Percentiles rank a stretch among this genome's conserved stretches.
Conservation (phyloP, 2,113 vertebrate species). For the Syrrhaptes paradoxus region DNA sequence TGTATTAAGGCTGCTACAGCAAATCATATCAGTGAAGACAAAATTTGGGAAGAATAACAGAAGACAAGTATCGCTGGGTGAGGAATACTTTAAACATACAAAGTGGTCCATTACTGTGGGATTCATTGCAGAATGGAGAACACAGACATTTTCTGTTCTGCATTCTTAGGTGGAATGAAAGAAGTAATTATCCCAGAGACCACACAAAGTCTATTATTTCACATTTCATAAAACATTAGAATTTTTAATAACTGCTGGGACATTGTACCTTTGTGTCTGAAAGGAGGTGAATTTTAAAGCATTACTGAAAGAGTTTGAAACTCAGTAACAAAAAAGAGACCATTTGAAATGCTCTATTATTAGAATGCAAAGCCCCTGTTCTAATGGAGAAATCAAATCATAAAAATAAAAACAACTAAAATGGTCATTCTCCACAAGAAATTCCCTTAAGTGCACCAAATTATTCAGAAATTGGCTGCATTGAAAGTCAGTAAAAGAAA, state of each 20-base stretch:
- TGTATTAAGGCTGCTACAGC: background rate
- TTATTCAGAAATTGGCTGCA: background rate
- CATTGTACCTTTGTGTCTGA: background rate
- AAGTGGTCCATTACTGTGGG: background rate
- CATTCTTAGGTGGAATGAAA: background rate
- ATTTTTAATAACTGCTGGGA: slow-evolving; percentile 12
- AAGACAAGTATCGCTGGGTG: background rate
- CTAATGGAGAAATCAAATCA: background rate
- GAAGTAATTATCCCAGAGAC: background rate
- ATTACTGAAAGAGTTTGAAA: background rate
- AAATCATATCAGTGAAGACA: background rate
- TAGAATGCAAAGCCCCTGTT: background rate
- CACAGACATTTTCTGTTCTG: background rate
- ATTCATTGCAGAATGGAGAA: background rate
- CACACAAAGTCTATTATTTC: background rate
- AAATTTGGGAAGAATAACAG: background rate
- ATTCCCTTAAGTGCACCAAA: background rate
- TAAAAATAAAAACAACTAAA: background rate
- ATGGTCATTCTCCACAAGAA: background rate
- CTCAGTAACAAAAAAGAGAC: background rate
- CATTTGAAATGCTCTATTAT: background rate
- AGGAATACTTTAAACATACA: background rate
- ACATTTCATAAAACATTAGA: background rate
- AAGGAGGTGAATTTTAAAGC: background rate
- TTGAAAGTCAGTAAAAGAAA: slow-evolving; percentile 5